Evolutionary conservation across 1,140 invertebrate genomes (phyloP).

Genomic region (Rhopalosiphum padi): DNA sequence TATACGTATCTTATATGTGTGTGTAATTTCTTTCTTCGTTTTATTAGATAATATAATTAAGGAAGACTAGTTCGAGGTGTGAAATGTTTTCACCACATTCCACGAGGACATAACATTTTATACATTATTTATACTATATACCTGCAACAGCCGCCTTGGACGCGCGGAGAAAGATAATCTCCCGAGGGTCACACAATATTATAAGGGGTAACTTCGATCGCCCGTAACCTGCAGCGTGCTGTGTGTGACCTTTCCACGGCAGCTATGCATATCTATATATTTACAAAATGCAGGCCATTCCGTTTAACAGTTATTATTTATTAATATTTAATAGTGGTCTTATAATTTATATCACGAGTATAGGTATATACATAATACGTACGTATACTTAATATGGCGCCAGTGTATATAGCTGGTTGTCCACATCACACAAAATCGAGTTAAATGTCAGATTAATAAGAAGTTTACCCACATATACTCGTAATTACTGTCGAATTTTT

Average conservation of each 20-base stretch:
- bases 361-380: not conserved
- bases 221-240: not conserved
- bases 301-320: not conserved
- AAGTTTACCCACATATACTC: not conserved
- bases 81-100: conserved; percentile 50
- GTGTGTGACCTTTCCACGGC: not conserved
- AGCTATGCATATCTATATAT: not conserved
- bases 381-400: too few relatives aligned
- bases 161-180: not conserved
- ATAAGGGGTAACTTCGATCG: not conserved
- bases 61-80: conserved; percentile 26
- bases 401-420: not conserved
- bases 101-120: not conserved
- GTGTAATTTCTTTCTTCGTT: conserved; percentile 24
- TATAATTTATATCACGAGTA: not conserved
- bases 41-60: conserved; percentile 45
- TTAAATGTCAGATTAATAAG: not conserved
- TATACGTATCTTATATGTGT: not conserved
- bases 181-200: not conserved
- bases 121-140: not conserved
- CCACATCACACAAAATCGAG: not conserved
- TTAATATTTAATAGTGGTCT: not conserved
- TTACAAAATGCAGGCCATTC: not conserved
- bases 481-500: not conserved
- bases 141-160: not conserved